Evolutionary conservation across 1,140 invertebrate genomes (phyloP), one percentile per base, ranked within the genome.

Genomic region (Eriosoma lanigerum): DNA sequence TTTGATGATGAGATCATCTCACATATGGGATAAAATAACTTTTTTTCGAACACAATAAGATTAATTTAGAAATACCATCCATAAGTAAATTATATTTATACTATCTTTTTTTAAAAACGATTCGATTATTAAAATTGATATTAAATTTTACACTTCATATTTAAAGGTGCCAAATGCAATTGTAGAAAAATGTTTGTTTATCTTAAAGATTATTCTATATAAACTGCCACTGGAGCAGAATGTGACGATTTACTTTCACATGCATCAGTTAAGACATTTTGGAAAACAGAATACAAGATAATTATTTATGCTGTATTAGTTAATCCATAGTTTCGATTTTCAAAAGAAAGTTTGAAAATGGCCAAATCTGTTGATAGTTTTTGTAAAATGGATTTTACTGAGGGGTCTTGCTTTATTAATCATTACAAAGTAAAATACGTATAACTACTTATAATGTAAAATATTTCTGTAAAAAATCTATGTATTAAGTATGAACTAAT

Each of bases 281-380:
- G n/a, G n/a, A n/a, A n/a, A n/a, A n/a, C 15, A 56, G n/a, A 19
- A 56, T 56, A 56, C n/a, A 19, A 8, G 52, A 56, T 3, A 56
- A 56, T 56, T 56, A 56, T 56, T 56, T 4, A 56, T 56, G 52
- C 52, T 56, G 52, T 56, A 56, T 56, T 56, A 56, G 52, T 56
- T 56, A 8, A 56, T 56, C 52, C 15, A 56, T 8, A 56, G 15
- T 21, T 56, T 56, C n/a, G 13, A 56, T 56, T 8, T 56, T 56
- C 52, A 56, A 56, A 56, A 8, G 52, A 5, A 8, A 8, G 4
- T 17, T n/a, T n/a, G n/a, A n/a, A n/a, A n/a, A n/a, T n/a, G n/a
- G n/a, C 52, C 15, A 56, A 56, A 4, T 56, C 52, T 56, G 52
- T 56, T 56, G 52, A 56, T 56, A 56, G 52, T 56, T 56, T 56